Evolutionary conservation across 2,797 vertebrate species (phyloP).

Genomic region (Gambelia wislizenii): DNA sequence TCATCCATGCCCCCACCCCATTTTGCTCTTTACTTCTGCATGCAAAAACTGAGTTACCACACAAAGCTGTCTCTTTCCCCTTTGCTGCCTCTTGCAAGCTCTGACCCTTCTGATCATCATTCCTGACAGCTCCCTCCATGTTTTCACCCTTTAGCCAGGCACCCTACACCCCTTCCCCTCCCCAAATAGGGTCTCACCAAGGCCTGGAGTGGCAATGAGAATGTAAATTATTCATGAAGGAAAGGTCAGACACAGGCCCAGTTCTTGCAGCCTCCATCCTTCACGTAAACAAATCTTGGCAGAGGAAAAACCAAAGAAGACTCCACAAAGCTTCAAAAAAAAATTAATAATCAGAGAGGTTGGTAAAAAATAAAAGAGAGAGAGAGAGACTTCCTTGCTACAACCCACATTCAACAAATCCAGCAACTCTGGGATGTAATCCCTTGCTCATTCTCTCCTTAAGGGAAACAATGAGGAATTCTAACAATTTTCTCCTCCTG

Average conservation of each 20-base stretch:
- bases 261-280: neutral
- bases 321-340: neutral
- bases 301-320: neutral
- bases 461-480: no score
- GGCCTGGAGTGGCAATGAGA: neutral
- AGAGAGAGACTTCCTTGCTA: no score
- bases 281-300: neutral
- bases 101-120: neutral
- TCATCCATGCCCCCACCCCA: neutral
- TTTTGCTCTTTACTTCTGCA: neutral
- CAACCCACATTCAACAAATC: no score
- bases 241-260: neutral
- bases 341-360: no score
- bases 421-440: no score
- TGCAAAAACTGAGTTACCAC: neutral
- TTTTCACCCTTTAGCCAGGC: neutral
- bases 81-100: neutral
- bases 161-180: no score
- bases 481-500: no score
- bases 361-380: no score
- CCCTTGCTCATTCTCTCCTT: no score
- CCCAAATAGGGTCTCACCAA: neutral
- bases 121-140: neutral
- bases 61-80: neutral
- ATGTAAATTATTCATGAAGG: neutral